A percentile compares a stretch with the other conserved stretches of the same genome.
These are phyloP conservation scores for Meriones psammophilus DNA, from an alignment of 2,797 vertebrate species.

Conservation along the genomic window DNA sequence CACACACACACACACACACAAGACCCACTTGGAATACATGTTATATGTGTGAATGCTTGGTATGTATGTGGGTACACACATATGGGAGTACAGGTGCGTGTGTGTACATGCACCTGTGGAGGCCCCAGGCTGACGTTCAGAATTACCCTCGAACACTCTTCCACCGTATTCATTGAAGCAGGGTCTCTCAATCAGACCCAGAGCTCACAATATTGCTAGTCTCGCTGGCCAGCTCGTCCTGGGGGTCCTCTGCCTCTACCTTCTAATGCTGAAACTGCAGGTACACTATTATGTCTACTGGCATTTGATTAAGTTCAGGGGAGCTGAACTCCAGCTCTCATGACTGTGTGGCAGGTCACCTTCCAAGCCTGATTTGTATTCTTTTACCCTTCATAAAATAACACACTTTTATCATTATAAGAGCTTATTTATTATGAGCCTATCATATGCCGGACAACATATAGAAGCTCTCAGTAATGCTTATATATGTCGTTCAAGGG, in stretches of 20 bases:
- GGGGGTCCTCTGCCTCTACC: neutral
- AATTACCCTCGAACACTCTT: neutral
- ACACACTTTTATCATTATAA: neutral
- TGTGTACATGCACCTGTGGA: no score
- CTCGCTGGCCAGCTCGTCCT: neutral
- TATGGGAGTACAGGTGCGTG: neutral
- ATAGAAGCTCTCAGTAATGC: neutral
- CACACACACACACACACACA: no score
- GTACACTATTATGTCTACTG: neutral
- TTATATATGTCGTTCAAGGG: neutral
- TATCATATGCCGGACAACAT: neutral
- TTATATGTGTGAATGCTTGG: neutral
- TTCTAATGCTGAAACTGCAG: neutral
- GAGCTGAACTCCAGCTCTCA: neutral
- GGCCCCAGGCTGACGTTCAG: neutral
- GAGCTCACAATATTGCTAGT: neutral
- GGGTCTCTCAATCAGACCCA: neutral
- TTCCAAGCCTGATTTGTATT: neutral
- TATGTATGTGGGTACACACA: no score
- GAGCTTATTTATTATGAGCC: neutral
- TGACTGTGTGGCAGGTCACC: no score
- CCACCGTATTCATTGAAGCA: neutral
- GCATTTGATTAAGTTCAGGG: neutral
- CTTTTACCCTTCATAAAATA: conserved; percentile 1
- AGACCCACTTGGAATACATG: no score